Base-by-base conservation (phyloP, 2,797 vertebrate genomes). In the Macropus fuliginosus region DNA sequence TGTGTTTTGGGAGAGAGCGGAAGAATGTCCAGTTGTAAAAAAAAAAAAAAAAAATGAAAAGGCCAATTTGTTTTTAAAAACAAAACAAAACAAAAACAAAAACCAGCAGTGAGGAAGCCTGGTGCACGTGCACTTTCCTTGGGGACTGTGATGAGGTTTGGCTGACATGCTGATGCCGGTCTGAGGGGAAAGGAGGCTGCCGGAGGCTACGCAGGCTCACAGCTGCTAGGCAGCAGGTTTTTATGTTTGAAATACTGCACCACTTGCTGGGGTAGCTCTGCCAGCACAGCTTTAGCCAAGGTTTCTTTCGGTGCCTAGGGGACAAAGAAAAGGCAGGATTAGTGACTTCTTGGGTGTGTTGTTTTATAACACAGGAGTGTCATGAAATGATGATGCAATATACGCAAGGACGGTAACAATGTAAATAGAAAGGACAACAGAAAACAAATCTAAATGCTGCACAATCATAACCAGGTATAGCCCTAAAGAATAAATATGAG, bases 201-300 rank as follows among this genome's bases (percentile, higher is more conserved):
- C 0, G 3, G 3, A 1, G 66, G 93, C 99, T 99, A 99, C 94
- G 99, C 99, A 0, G 99, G 99, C 55, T 99, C 99, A 0, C 99
- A 98, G 98, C 99, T 99, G 98, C 98, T 98, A 92, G 99, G 99
- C 0, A 99, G 99, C 98, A 99, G 98, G 98, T 99, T 99, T 98
- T 99, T 98, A 98, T 99, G 99, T 98, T 99, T 99, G 98, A 99
- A 99, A 98, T 99, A 99, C 98, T 99, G 99, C 92, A 99, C 99
- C 21, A 99, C 99, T 98, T 99, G 99, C 98, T 99, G 99, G 62
- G 99, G 99, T 96, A 99, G 99, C 98, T 99, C 99, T 0, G 99
- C 99, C 99, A 99, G 98, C 95, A 99, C 99, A 0, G 99, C 99
- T 98, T 99, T 99, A 98, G 99, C 99, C 96, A 99, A 98, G 16